These are phyloP conservation scores for Maccullochella peelii DNA, from an alignment of 2,113 vertebrate species.

Conservation along the genomic window DNA sequence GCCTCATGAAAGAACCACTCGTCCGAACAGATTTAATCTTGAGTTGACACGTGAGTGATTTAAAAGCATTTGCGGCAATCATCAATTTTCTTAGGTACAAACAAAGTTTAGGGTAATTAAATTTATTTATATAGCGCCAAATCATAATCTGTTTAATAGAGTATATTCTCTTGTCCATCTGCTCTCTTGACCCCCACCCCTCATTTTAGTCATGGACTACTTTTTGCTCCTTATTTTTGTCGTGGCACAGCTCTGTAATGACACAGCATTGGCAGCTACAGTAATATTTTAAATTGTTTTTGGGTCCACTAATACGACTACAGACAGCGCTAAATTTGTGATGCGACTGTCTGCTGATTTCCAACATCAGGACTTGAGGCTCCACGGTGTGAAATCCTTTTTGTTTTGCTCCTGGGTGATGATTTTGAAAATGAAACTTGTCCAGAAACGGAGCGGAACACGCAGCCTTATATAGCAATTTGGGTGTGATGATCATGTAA, in stretches of 20 bases:
- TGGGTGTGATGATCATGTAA: background rate
- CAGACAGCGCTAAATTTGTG: background rate
- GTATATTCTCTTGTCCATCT: background rate
- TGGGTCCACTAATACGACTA: background rate
- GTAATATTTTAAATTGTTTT: background rate
- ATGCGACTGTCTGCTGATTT: background rate
- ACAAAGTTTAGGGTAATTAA: too few species aligned
- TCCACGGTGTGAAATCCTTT: background rate
- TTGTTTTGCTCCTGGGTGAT: background rate
- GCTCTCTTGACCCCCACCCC: background rate
- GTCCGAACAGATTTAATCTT: background rate
- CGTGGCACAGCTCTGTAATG: background rate
- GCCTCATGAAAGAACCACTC: slow-evolving; percentile 38
- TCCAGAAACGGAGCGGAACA: background rate
- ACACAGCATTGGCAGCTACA: too few species aligned
- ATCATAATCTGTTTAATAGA: background rate
- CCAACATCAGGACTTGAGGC: background rate
- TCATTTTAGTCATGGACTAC: background rate
- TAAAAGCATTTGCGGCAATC: background rate
- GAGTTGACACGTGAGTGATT: background rate
- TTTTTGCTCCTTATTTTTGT: background rate
- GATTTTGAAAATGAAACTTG: background rate
- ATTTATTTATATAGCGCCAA: too few species aligned
- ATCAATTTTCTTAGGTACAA: background rate
- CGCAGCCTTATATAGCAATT: background rate